Evolutionary conservation across 2,113 vertebrate genomes (phyloP).

Genomic region (Apteryx mantelli): DNA sequence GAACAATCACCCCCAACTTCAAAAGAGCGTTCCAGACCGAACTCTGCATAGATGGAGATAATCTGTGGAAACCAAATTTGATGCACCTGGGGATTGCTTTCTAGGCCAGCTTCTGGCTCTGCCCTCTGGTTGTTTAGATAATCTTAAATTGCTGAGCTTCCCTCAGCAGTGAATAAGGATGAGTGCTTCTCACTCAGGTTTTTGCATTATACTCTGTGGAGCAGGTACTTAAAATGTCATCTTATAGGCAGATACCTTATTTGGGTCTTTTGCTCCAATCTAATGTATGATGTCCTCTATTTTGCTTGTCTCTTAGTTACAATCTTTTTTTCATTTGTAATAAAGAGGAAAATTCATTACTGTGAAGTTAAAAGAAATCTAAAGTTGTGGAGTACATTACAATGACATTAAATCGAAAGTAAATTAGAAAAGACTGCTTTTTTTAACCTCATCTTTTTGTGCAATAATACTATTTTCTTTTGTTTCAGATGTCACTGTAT

Average conservation of each 20-base stretch:
- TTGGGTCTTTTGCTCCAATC: background rate
- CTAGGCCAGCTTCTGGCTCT: background rate
- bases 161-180: background rate
- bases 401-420: background rate
- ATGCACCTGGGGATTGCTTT: background rate
- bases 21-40: background rate
- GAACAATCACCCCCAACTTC: background rate
- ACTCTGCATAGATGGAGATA: background rate
- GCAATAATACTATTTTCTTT: background rate
- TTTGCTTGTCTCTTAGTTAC: background rate
- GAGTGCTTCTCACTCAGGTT: background rate
- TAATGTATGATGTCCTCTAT: background rate
- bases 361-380: background rate
- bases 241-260: background rate
- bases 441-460: background rate
- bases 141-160: background rate
- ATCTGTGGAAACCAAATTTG: background rate
- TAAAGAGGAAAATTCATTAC: background rate
- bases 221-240: background rate
- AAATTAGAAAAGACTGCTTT: background rate
- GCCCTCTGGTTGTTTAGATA: background rate
- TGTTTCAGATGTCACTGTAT: background rate
- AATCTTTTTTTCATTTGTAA: background rate
- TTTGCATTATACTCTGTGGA: fast-evolving
- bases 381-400: background rate